phyloP scores from a whole-genome alignment of 2,888 invertebrate genomes.

The Serrognathus titanus region DNA sequence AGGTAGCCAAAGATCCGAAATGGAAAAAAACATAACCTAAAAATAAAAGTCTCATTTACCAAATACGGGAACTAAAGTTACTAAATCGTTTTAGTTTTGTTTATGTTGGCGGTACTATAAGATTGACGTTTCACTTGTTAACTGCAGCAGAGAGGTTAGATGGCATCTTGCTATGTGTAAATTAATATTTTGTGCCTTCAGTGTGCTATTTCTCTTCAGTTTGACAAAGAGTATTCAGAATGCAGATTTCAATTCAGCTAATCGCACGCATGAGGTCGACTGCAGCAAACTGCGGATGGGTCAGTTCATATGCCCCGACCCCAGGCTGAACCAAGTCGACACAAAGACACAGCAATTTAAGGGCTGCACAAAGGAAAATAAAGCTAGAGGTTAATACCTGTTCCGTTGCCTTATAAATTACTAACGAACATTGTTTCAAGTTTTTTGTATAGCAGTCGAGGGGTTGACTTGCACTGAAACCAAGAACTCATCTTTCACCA shows the following conservation, averaged over 20 bases:
- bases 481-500: slow-evolving; percentile 75
- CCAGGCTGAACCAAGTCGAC: slow-evolving; percentile 73
- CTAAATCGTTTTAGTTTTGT: too few species aligned
- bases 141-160: too few species aligned
- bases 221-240: background rate
- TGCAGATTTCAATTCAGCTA: background rate
- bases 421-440: slow-evolving; percentile 50
- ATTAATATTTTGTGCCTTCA: too few species aligned
- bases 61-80: too few species aligned
- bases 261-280: slow-evolving; percentile 48
- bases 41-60: too few species aligned
- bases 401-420: background rate
- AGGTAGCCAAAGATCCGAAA: too few species aligned
- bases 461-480: slow-evolving; percentile 79
- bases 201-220: too few species aligned
- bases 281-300: slow-evolving; percentile 73
- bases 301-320: slow-evolving; percentile 81
- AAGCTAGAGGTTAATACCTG: slow-evolving; percentile 65
- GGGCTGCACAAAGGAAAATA: slow-evolving; percentile 76
- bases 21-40: too few species aligned
- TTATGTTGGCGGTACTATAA: too few species aligned
- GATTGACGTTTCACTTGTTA: too few species aligned
- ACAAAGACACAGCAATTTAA: slow-evolving; percentile 82
- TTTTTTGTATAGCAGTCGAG: slow-evolving; percentile 78
- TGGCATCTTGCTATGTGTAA: too few species aligned